Percentiles rank a stretch among this genome's conserved stretches.
These are phyloP conservation scores for Trichonephila clavipes DNA, from an alignment of 1,140 invertebrate genomes.

Conservation along the genomic window DNA sequence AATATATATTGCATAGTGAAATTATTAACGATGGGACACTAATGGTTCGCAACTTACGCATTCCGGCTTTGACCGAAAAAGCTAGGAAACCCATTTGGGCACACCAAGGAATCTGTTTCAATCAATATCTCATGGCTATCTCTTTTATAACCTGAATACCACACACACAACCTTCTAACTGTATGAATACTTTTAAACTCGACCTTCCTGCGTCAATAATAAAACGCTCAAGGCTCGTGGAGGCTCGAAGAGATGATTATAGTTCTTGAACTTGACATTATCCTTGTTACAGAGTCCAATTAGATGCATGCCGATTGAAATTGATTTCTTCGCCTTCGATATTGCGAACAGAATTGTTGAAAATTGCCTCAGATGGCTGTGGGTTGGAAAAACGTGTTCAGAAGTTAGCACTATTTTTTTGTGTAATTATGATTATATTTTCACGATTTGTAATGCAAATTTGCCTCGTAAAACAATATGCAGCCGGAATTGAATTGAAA, in stretches of 20 bases:
- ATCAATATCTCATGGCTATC: not conserved
- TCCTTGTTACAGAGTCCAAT: constrained; percentile 13
- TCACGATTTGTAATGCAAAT: no score
- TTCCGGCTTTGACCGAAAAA: no score
- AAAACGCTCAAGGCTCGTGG: not conserved
- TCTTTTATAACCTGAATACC: constrained; percentile 5
- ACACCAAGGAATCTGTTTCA: not conserved
- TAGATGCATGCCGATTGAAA: constrained; percentile 24
- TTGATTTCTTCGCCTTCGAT: not conserved
- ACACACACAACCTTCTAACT: not conserved
- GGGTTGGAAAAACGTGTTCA: no score
- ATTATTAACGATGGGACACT: no score
- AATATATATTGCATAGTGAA: no score
- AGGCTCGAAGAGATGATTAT: not conserved
- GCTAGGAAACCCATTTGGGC: no score
- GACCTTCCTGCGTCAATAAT: constrained; percentile 21
- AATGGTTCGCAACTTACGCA: no score
- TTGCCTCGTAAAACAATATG: no score
- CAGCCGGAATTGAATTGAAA: no score
- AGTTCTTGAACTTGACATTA: constrained; percentile 48
- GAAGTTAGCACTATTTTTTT: no score
- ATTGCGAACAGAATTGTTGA: not conserved
- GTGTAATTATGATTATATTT: no score
- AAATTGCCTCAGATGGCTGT: no score
- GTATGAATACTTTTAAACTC: constrained; percentile 3